These are phyloP conservation scores for Sebastes nivosus DNA, from an alignment of 2,797 vertebrate genomes.

Conservation along the genomic window DNA sequence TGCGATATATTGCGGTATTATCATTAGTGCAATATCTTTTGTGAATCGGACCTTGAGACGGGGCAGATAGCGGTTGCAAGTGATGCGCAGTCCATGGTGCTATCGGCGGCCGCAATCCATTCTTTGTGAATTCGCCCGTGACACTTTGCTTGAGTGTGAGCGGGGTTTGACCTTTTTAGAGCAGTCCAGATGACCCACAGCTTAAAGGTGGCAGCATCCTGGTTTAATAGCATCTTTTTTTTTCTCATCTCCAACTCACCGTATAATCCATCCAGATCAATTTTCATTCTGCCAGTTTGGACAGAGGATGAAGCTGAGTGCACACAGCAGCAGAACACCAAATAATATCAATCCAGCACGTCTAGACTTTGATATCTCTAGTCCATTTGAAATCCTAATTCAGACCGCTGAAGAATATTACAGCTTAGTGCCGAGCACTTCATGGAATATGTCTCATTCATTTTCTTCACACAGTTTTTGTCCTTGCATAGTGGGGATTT, in stretches of 20 bases:
- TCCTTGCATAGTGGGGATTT: conserved; percentile 40
- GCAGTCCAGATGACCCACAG: background rate
- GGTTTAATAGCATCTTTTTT: conserved; percentile 18
- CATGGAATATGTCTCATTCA: conserved; percentile 45
- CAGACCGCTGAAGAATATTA: conserved; percentile 45
- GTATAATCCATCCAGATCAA: conserved; percentile 56
- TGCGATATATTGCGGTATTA: too few relatives aligned
- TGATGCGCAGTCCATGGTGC: background rate
- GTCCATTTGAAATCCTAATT: conserved; percentile 58
- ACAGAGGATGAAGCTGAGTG: conserved; percentile 46
- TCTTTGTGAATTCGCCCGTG: background rate
- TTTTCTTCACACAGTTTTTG: conserved; percentile 50
- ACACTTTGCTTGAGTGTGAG: background rate
- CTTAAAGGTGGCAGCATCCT: conserved; percentile 16
- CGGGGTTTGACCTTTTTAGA: background rate
- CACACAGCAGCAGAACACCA: conserved; percentile 51
- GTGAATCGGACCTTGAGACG: background rate
- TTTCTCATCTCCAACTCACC: conserved; percentile 26
- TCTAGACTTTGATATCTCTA: conserved; percentile 60
- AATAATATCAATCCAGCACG: conserved; percentile 64
- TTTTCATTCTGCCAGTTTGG: conserved; percentile 57
- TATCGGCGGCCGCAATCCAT: background rate
- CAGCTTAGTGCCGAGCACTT: conserved; percentile 34
- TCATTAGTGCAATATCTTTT: too few relatives aligned
- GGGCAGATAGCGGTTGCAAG: background rate